Conservation (phyloP, 2,113 vertebrate genomes). For the Brienomyrus longianalis region DNA sequence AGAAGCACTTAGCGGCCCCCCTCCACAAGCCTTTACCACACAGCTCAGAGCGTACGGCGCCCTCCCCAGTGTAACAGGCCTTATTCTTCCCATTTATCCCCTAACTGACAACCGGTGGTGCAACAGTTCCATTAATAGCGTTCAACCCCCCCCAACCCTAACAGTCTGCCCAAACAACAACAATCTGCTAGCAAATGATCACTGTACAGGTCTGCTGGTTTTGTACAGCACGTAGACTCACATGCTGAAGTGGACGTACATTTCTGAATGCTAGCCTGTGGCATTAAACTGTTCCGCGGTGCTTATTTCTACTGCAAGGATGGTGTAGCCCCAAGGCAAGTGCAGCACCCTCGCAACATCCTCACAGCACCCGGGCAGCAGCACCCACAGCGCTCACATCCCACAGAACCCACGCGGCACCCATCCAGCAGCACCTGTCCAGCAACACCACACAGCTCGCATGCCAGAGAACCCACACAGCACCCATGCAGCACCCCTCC, state of each 20-base stretch:
- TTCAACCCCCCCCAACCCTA: not conserved
- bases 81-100: slow-evolving; percentile 8
- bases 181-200: not conserved
- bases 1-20: slow-evolving; percentile 19
- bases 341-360: no score
- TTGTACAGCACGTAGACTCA: not conserved
- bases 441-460: not conserved
- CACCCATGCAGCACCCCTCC: no score
- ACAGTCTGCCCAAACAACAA: not conserved
- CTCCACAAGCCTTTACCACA: not conserved
- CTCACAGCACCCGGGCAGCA: no score
- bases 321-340: not conserved
- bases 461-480: no score
- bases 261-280: not conserved
- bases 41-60: not conserved
- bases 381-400: no score
- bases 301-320: not conserved
- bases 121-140: slow-evolving; percentile 8
- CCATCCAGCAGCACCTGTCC: no score
- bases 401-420: no score
- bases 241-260: not conserved
- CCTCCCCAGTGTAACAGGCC: not conserved
- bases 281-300: not conserved
- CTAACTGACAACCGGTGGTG: not conserved
- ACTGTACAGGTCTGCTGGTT: not conserved